Percentiles rank a stretch among this genome's conserved stretches.
Evolutionary conservation across 1,140 invertebrate species (phyloP).

Genomic region (Euwallacea fornicatus): DNA sequence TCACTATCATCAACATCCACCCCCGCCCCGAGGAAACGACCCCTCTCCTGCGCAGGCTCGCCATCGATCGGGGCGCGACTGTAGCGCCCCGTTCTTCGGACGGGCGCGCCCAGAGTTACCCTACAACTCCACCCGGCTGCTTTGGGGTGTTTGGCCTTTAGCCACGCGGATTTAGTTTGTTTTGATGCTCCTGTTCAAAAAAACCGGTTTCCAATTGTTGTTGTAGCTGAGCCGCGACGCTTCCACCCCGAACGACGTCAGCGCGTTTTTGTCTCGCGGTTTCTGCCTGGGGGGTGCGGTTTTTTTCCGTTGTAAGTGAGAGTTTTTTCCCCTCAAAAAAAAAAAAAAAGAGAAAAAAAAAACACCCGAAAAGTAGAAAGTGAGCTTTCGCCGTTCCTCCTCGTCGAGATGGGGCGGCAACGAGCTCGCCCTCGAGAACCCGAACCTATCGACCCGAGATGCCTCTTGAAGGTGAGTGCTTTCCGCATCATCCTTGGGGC

Average conservation of each 20-base stretch:
- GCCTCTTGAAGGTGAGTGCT: no score
- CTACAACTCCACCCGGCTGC: constrained; percentile 31
- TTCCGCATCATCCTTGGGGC: no score
- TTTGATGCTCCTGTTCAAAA: constrained; percentile 7
- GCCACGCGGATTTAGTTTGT: constrained; percentile 21
- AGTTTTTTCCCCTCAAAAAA: not conserved
- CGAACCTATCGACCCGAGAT: not conserved
- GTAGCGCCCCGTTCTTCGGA: constrained; percentile 38
- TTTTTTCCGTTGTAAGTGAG: not conserved
- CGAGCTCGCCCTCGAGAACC: not conserved
- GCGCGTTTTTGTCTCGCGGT: not conserved
- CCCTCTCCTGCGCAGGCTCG: constrained; percentile 44
- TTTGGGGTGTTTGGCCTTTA: constrained; percentile 24
- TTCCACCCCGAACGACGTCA: not conserved
- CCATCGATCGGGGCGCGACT: constrained; percentile 45
- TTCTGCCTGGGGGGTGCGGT: not conserved
- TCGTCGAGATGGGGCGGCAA: no score
- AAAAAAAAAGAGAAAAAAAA: no score
- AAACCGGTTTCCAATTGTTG: constrained; percentile 5
- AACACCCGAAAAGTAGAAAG: no score
- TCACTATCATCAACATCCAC: not conserved
- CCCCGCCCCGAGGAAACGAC: not conserved
- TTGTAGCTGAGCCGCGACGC: constrained; percentile 2
- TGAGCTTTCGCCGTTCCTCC: no score
- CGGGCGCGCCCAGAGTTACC: constrained; percentile 41